Base-by-base conservation (phyloP, 1,140 invertebrate genomes). In the Diorhabda sublineata region DNA sequence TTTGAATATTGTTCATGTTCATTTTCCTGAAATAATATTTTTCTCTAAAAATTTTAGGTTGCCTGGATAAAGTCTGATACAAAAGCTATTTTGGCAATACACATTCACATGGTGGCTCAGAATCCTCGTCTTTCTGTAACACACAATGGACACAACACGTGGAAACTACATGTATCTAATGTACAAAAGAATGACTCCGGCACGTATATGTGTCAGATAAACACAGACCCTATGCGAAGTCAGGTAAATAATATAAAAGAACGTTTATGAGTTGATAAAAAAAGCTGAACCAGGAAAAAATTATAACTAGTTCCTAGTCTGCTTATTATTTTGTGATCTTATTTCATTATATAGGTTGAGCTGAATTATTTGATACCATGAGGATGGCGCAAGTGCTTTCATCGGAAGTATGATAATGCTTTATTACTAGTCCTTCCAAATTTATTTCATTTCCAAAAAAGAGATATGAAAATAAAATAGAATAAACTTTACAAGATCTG, bases 51-150 rank as follows among this genome's bases (percentile, higher is more conserved):
- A 71, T 84, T 84, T 61, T 79, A 95, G 93, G 92, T 96, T 73
- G 93, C 92, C 60, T 96, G 93, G 94, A 93, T 96, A 78, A 94
- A 95, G 81, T 92, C 92, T 4, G 93, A 95, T 82, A 90, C 92
- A 4, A 92, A 94, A 81, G 92, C 91, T 64, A 93, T 96, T 74
- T 85, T 96, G 71, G 94, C 94, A 3, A 93, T 95, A 75, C 93
- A 96, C 79, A 94, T 90, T 61, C 91, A 93, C 78, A 91, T 95
- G 87, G 93, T 97, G 69, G 90, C 93, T 9, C 86, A 94, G 79
- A 95, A 95, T 84, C 88, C 90, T 45, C 85, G 93, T 63, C 87
- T 94, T 69, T 89, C 89, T 42, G 93, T 95, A 69, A 93, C 92
- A 59, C 93, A 95, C 83, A 95, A 95, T 83, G 92, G 93, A 60